Evolutionary conservation across 2,113 vertebrate genomes (phyloP), one percentile per base, ranked within the genome.

Genomic region (Erythrolamprus reginae): DNA sequence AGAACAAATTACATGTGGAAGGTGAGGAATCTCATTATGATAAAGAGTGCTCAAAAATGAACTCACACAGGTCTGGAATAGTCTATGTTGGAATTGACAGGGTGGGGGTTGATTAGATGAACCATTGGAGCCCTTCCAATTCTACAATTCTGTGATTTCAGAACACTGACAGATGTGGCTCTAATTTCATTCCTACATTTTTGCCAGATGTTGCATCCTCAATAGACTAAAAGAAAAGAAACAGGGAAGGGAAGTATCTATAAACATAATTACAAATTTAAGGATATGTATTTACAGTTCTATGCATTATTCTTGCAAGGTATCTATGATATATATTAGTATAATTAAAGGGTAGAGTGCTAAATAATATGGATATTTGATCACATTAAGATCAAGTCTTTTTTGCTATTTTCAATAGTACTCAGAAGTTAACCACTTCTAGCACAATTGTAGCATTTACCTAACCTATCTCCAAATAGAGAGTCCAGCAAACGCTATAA

Each of bases 161-260:
- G 86, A 91, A 84, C 77, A 82, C 26, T 87, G 84, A 92, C 48
- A 93, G 90, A 90, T n/a, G 24, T 86, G 42, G 47, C 24, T 89
- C 65, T 48, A 26, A 92, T 88, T 94, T 92, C 58, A 92, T 84
- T 3, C 53, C 88, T 21, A 6, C 88, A 58, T 24, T 91, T 89
- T 28, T 58, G 65, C 51, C 45, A 58, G 86, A 91, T 88, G 86
- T 88, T 88, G 19, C 28, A 88, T 61, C 52, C 86, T 42, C 77
- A 55, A 52, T 51, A 61, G 53, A 84, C 45, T 61, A 61, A 84
- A 88, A 58, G n/a, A 47, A 61, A 53, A 50, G 87, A 77, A 77
- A 77, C 70, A 77, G 70, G 70, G 70, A 48, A 48, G 7, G 48
- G n/a, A n/a, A 53, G 50, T 51, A 65, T 38, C 89, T 65, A 90